Percentiles rank a stretch among this genome's conserved stretches.
These are phyloP conservation scores for Brachymystax lenok DNA, from an alignment of 2,797 vertebrate species.

Conservation along the genomic window DNA sequence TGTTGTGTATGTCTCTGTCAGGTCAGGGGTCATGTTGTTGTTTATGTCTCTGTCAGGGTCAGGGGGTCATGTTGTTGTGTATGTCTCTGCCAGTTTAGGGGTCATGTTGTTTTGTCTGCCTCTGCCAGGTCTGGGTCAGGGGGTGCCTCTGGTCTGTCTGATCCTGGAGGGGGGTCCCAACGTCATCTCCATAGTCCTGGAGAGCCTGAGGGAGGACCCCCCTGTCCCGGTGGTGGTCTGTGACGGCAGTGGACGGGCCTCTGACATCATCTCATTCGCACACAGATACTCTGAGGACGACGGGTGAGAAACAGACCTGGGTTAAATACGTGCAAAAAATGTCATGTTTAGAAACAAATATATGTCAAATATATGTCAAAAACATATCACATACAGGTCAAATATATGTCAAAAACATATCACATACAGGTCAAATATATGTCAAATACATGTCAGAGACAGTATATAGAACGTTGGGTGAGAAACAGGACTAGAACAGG, in stretches of 20 bases:
- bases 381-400: too few species aligned
- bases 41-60: too few species aligned
- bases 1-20: too few species aligned
- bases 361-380: too few species aligned
- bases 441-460: too few species aligned
- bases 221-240: slow-evolving; percentile 93
- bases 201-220: slow-evolving; percentile 90
- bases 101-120: neutral
- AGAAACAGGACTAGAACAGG: too few species aligned
- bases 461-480: too few species aligned
- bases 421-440: too few species aligned
- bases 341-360: neutral
- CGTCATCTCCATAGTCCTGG: slow-evolving; percentile 88
- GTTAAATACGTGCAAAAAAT: neutral
- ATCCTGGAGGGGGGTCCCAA: slow-evolving; percentile 96
- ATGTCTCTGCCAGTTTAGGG: neutral
- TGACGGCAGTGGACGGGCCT: slow-evolving; percentile 91
- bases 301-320: slow-evolving; percentile 75
- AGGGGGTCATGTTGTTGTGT: neutral
- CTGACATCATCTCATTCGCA: slow-evolving; percentile 92
- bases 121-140: slow-evolving; percentile 87
- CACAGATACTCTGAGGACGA: slow-evolving; percentile 91
- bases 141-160: slow-evolving; percentile 91
- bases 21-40: too few species aligned
- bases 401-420: too few species aligned